Base-by-base conservation (phyloP, 2,113 vertebrate genomes). In the Microcebus tavaratra region DNA sequence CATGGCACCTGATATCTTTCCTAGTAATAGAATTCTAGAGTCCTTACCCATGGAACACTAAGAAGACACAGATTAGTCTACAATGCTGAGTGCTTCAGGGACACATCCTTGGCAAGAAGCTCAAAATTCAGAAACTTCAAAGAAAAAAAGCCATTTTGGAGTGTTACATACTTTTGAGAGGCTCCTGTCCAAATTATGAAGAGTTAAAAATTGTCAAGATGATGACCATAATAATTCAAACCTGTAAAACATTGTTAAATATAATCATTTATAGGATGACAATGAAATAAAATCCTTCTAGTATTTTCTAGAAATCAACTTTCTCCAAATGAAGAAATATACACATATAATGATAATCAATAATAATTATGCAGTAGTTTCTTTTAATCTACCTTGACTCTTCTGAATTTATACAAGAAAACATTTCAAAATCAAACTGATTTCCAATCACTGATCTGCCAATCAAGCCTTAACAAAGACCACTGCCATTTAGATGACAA, bases 381-480 rank as follows among this genome's bases (percentile, higher is more conserved):
- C 23, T 87, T 59, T 88, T 65, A 85, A 42, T 63, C 21, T 87
- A 9, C 21, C n/a, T 65, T 50, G 17, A 73, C 23, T 84, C 68
- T 95, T 93, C n/a, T 70, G 65, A 92, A 57, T 84, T 91, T 85
- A 55, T 42, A 82, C 7, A 92, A 95, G 6, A 84, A 48, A 91
- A 45, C 8, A 82, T 65, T 91, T 75, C 50, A 92, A 27, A 92
- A 90, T 85, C 36, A 83, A 88, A 89, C 61, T 68, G 8, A 79
- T 85, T 53, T 95, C 79, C 78, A 78, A 79, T 68, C 18, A 92
- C 7, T 45, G 27, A 97, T 12, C 67, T 83, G 29, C 27, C 88
- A 95, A 53, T 76, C 39, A 50, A 50, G 31, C 10, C 82, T 96
- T 91, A 93, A 79, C 48, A 93, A 97, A 79, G 20, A 4, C 13